phyloP scores from a whole-genome alignment of 2,888 invertebrate genomes.

The Cosmia trapezina region DNA sequence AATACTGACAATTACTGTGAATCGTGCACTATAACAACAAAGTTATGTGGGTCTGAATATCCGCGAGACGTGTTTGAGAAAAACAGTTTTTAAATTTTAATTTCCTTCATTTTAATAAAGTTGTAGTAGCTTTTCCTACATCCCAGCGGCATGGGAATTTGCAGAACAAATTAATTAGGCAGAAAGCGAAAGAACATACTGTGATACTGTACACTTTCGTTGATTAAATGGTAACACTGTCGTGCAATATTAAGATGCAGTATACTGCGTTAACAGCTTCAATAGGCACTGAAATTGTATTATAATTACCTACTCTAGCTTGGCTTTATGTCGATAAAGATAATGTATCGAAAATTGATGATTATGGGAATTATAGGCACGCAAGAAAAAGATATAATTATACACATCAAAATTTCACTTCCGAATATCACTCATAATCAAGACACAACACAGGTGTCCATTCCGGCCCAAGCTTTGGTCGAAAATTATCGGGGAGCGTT shows the following conservation, averaged over 20 bases:
- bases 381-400: background rate
- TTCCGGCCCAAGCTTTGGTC: background rate
- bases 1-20: slow-evolving; percentile 32
- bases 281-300: background rate
- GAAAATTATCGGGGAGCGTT: slow-evolving; percentile 18
- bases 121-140: background rate
- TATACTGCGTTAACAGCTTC: slow-evolving; percentile 20
- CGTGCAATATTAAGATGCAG: slow-evolving; percentile 5
- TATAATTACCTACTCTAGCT: background rate
- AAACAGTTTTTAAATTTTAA: background rate
- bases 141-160: background rate
- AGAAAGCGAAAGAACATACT: slow-evolving; percentile 11
- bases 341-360: background rate
- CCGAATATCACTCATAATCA: slow-evolving; percentile 2
- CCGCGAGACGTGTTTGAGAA: background rate
- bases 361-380: background rate
- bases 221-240: slow-evolving; percentile 24
- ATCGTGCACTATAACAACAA: slow-evolving; percentile 33
- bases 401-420: slow-evolving; percentile 2
- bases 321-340: background rate
- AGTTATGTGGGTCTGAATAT: slow-evolving; percentile 33
- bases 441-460: slow-evolving; percentile 4
- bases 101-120: background rate
- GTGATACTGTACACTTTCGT: slow-evolving; percentile 6
- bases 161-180: background rate